Evolutionary conservation across 2,888 invertebrate species (phyloP), one percentile per base, ranked within the genome.

Genomic region (Stenodera caucasica): DNA sequence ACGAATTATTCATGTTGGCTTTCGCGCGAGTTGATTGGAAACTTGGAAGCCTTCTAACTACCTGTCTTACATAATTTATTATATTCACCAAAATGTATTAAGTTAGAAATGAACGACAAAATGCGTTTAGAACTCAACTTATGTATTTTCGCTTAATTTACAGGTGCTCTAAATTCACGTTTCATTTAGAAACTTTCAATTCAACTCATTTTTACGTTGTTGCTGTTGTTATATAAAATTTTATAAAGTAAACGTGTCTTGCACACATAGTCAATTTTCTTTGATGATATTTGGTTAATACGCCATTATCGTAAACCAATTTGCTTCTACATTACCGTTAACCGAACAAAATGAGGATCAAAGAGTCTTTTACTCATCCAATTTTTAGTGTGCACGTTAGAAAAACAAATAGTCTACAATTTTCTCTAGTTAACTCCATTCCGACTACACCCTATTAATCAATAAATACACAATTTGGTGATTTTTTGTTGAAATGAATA

Each of bases 11-110:
- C 64, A 65, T 57, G 64, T 55, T 55, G 56, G 57, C 58, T 58
- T 61, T 55, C 55, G 40, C 57, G 57, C 61, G 60, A 65, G 61
- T 59, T 58, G 57, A 65, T 61, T 63, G 57, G 64, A 59, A 57
- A 63, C 58, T 61, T 67, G 65, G 53, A 63, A 61, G 62, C 61
- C 64, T 61, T 61, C 61, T 61, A 66, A 66, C 65, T 67, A 66
- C 63, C 63, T 64, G 63, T 65, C 66, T 60, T 66, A 64, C 66
- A 66, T 66, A 67, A 66, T 67, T 67, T 67, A 66, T 67, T 65
- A 65, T 65, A 67, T 68, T 65, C 60, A 49, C 33, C 57, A 55
- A 60, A 53, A 55, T 53, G 64, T 60, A 64, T 62, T 64, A 64
- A 61, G 60, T 64, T 61, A 60, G 35, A 18, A 52, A 58, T 55